Conservation (phyloP, 2,113 vertebrate species). For the Crotalus tigris region DNA sequence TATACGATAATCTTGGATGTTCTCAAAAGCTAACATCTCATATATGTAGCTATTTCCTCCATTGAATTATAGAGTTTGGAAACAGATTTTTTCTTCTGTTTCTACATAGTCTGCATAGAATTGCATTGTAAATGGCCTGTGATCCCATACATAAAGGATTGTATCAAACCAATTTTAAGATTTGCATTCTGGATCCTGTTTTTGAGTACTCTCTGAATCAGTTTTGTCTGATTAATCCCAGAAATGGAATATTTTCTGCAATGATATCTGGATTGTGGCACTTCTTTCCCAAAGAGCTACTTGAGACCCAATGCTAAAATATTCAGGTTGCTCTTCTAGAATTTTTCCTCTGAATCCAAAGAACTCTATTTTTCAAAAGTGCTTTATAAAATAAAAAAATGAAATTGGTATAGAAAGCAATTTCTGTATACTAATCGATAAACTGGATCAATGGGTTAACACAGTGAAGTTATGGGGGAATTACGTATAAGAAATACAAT, state of each 20-base stretch:
- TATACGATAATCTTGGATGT: not conserved
- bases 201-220: not conserved
- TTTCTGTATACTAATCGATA: not conserved
- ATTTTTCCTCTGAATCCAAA: not conserved
- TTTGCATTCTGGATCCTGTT: not conserved
- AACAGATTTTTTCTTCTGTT: not conserved
- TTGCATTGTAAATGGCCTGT: not conserved
- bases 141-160: not conserved
- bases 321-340: not conserved
- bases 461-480: not conserved
- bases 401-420: not conserved
- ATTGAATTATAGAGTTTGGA: not conserved
- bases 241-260: not conserved
- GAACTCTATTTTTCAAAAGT: not conserved
- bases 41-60: not conserved
- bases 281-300: too few relatives aligned
- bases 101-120: not conserved
- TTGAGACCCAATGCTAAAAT: not conserved
- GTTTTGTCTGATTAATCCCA: not conserved
- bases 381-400: not conserved
- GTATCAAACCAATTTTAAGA: not conserved
- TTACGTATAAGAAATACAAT: not conserved
- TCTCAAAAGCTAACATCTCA: not conserved
- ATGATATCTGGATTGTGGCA: not conserved
- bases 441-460: not conserved